These are phyloP conservation scores for Linhomoeus sp. DNA, from an alignment of 2,888 invertebrate genomes.

Conservation along the genomic window DNA sequence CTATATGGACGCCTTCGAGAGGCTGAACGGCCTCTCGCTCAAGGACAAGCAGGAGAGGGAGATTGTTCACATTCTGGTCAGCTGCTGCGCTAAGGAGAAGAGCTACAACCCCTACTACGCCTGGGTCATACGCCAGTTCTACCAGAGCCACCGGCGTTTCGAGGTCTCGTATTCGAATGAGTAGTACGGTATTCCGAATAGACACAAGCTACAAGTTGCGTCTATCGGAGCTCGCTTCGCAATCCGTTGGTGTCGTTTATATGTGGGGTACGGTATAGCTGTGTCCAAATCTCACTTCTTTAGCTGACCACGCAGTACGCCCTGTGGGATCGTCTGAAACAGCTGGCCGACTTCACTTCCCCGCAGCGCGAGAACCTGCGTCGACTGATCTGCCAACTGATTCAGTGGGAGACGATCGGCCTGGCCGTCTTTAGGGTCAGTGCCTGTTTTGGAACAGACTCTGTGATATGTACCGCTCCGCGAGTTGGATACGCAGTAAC, in stretches of 20 bases:
- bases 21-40: constrained; percentile 56
- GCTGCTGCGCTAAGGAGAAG: constrained; percentile 63
- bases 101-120: constrained; percentile 69
- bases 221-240: too few relatives aligned
- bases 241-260: too few relatives aligned
- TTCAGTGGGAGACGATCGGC: constrained; percentile 53
- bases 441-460: too few relatives aligned
- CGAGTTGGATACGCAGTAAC: too few relatives aligned
- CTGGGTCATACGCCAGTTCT: constrained; percentile 57
- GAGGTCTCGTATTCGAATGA: too few relatives aligned
- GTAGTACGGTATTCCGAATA: too few relatives aligned
- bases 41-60: constrained; percentile 62
- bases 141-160: constrained; percentile 58
- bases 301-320: constrained; percentile 68
- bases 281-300: constrained; percentile 16
- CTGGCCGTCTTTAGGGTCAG: constrained; percentile 63
- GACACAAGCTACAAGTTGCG: too few relatives aligned
- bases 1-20: constrained; percentile 71
- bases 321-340: constrained; percentile 75
- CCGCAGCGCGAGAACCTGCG: constrained; percentile 52
- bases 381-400: constrained; percentile 53
- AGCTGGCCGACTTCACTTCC: constrained; percentile 44
- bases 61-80: constrained; percentile 57
- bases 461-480: too few relatives aligned
- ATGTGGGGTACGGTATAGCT: too few relatives aligned